Percentiles rank a stretch among this genome's conserved stretches.
phyloP scores from a whole-genome alignment of 2,113 vertebrate species.

The Sylvilagus bachmani region DNA sequence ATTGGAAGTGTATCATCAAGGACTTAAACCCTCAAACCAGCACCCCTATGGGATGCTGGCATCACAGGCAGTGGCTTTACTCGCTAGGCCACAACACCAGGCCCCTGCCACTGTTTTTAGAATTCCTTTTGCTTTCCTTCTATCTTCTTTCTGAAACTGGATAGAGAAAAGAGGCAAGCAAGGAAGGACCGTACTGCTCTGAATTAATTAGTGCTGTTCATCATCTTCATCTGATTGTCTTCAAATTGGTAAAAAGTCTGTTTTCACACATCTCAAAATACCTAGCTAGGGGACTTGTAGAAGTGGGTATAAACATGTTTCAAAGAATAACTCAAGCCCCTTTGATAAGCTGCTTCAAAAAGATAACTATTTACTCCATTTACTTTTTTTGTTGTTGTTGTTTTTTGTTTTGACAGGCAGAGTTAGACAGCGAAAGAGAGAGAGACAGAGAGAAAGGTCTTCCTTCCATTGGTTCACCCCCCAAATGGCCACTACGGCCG shows the following conservation, averaged over 20 bases:
- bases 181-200: not conserved
- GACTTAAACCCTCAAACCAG: too few relatives aligned
- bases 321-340: not conserved
- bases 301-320: not conserved
- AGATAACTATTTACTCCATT: too few relatives aligned
- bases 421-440: too few relatives aligned
- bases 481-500: too few relatives aligned
- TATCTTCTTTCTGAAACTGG: not conserved
- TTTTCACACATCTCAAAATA: constrained; percentile 15
- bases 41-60: too few relatives aligned
- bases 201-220: not conserved
- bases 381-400: too few relatives aligned
- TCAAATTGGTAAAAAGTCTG: not conserved
- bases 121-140: not conserved
- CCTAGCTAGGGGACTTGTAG: not conserved
- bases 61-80: too few relatives aligned
- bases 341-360: constrained; percentile 1
- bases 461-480: too few relatives aligned
- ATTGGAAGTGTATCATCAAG: too few relatives aligned
- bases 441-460: too few relatives aligned
- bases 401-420: too few relatives aligned
- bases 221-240: not conserved
- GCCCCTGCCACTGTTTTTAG: not conserved
- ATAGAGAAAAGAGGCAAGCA: not conserved
- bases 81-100: too few relatives aligned